These are phyloP conservation scores for Falco punctatus DNA, from an alignment of 2,113 vertebrate species.

Conservation along the genomic window DNA sequence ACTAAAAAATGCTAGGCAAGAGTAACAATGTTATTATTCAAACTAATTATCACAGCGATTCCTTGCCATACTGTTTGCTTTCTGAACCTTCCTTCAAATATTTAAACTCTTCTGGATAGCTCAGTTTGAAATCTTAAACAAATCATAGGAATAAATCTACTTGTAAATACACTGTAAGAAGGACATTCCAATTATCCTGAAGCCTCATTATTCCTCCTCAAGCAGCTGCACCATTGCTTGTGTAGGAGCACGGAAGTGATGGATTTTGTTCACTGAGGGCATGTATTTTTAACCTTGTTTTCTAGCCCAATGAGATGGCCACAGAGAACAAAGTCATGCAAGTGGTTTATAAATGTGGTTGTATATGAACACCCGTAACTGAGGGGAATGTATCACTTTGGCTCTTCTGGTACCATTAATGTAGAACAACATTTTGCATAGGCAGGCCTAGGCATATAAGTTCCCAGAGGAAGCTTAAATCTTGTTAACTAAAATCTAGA, in stretches of 20 bases:
- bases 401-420: background rate
- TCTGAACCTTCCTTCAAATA: constrained; percentile 26
- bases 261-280: background rate
- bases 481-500: background rate
- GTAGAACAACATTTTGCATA: background rate
- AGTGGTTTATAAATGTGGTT: background rate
- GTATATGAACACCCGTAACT: background rate
- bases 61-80: background rate
- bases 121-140: constrained; percentile 33
- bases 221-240: background rate
- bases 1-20: background rate
- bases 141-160: background rate
- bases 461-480: constrained; percentile 6
- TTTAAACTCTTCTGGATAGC: constrained; percentile 6
- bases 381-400: background rate
- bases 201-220: background rate
- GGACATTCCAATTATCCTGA: background rate
- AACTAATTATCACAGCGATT: background rate
- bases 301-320: background rate
- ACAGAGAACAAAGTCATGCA: background rate
- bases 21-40: background rate
- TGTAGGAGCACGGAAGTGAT: background rate
- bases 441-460: background rate
- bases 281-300: background rate
- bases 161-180: background rate